Evolutionary conservation across 1,140 invertebrate species (phyloP), one percentile per base, ranked within the genome.

Genomic region (Bradysia coprophila): DNA sequence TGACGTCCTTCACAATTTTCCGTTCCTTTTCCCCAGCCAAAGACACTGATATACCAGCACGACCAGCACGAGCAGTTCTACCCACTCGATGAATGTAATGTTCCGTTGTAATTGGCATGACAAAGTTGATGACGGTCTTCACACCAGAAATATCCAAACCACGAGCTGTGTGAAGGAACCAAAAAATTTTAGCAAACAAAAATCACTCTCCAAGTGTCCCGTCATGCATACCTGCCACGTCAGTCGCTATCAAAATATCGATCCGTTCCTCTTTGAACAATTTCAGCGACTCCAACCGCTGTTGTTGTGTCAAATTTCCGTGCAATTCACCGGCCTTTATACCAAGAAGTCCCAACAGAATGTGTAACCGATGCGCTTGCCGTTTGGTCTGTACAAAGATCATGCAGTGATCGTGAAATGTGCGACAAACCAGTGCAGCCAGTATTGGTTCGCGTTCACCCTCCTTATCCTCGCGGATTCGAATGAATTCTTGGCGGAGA

Each of bases 301-400:
- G 82, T 0, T 85, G 78, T 62, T 98, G 95, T 5, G 86, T 83
- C 1, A 98, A 65, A 59, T 94, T 91, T 0, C 94, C 92, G 59
- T 99, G 95, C 21, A 99, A 67, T 65, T 98, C 93, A 1, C 82
- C 91, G 22, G 88, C 76, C 54, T 73, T 75, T 2, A 94, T 63
- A 0, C 87, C 89, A 13, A 98, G 63, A 21, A 98, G 65, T 2
- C 91, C 89, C 1, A 98, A 63, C 1, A 96, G 55, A 45, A 98
- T 82, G 53, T 94, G 87, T 34, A 98, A 63, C 22, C 88, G 63
- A 61, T 97, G 92, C 16, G 91, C 92, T 57, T 92, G 80, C 49
- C 79, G 83, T 64, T 98, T 97, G 1, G 93, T 98, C 59, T 87
- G 86, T 13, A 96, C 86, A 68, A 98, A 98, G 19, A 98, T 74